phyloP scores from a whole-genome alignment of 2,797 vertebrate species.

The Oryzias dopingdopingensis region DNA sequence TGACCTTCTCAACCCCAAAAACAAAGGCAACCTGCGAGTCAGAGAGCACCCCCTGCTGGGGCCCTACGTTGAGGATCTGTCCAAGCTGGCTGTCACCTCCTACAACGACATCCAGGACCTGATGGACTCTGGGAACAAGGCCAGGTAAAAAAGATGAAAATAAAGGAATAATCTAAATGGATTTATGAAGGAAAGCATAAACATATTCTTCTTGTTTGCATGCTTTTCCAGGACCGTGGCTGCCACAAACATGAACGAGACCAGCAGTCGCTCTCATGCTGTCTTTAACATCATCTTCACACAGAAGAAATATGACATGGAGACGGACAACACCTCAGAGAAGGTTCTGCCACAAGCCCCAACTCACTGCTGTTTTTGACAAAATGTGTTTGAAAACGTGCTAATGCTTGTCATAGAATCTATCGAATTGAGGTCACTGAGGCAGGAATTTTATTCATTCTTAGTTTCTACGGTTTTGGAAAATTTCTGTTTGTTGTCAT shows the following conservation, averaged over 20 bases:
- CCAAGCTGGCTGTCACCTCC: conserved; percentile 95
- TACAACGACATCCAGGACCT: conserved; percentile 98
- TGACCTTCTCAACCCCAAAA: conserved; percentile 97
- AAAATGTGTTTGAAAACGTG: no score
- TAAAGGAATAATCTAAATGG: neutral
- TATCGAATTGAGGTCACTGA: no score
- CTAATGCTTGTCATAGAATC: no score
- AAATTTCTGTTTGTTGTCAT: no score
- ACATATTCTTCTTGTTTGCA: neutral
- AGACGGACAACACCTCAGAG: conserved; percentile 89
- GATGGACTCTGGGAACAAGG: conserved; percentile 99
- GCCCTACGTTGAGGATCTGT: conserved; percentile 96
- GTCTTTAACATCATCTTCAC: conserved; percentile 99
- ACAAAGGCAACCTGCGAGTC: conserved; percentile 96
- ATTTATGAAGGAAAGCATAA: neutral
- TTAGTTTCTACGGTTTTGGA: no score
- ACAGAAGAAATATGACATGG: conserved; percentile 89
- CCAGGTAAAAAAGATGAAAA: conserved; percentile 80
- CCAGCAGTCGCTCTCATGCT: conserved; percentile 96
- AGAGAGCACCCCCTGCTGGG: conserved; percentile 96
- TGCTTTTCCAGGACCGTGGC: conserved; percentile 87
- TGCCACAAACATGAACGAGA: conserved; percentile 99
- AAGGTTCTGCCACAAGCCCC: conserved; percentile 76
- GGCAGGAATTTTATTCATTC: no score
- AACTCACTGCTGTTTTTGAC: neutral